Conservation (phyloP, 2,113 vertebrate genomes). For the Notechis scutatus region DNA sequence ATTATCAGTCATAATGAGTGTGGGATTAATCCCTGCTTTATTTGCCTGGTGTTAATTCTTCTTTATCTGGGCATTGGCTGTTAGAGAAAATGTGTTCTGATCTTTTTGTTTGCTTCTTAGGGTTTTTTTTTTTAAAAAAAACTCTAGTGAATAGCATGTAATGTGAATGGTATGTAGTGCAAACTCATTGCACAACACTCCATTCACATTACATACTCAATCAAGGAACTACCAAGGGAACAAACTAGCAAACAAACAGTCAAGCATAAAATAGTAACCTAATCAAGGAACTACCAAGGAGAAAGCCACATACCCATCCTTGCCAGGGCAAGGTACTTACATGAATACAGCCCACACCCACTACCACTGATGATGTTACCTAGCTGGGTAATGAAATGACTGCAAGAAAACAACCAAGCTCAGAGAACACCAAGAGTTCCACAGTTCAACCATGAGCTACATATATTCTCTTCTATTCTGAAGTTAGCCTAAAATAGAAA, state of each 20-base stretch:
- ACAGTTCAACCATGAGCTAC: too few relatives aligned
- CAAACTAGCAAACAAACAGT: not conserved
- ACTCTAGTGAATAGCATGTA: not conserved
- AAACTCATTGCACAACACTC: not conserved
- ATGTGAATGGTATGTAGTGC: not conserved
- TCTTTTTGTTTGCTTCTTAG: not conserved
- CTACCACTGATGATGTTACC: not conserved
- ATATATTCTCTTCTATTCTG: too few relatives aligned
- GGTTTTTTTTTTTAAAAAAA: not conserved
- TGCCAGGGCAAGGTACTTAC: not conserved
- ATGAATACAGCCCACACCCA: not conserved
- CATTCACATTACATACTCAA: not conserved
- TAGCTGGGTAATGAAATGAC: not conserved
- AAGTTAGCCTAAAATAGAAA: too few relatives aligned
- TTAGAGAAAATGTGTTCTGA: not conserved
- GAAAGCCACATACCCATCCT: not conserved
- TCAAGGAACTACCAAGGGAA: not conserved
- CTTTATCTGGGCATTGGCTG: not conserved
- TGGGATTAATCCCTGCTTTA: not conserved
- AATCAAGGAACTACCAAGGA: not conserved
- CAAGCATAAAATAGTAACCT: not conserved
- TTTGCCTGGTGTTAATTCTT: not conserved
- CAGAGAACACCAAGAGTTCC: too few relatives aligned
- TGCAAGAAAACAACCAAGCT: not conserved
- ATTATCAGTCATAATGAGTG: not conserved